Evolutionary conservation across 2,797 vertebrate genomes (phyloP), one percentile per base, ranked within the genome.

Genomic region (Ambastaia sidthimunki): DNA sequence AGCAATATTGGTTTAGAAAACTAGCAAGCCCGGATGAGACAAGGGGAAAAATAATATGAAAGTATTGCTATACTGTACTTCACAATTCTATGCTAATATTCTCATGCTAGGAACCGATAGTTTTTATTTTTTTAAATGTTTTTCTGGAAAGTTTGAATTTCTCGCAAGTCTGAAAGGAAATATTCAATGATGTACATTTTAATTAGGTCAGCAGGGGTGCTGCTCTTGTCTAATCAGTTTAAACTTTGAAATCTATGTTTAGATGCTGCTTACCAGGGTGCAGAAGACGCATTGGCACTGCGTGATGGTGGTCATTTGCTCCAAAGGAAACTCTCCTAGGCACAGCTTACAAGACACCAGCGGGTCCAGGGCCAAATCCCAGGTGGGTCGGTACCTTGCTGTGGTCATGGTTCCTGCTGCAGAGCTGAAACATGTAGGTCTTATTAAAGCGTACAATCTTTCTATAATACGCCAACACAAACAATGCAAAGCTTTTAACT

Each of bases 201-300:
- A n/a, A n/a, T n/a, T n/a, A n/a, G n/a, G n/a, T n/a, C n/a, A n/a
- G n/a, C n/a, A n/a, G n/a, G n/a, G n/a, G n/a, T n/a, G 31, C 62
- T 63, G 13, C 16, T 34, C 28, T 34, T 28, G 10, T 37, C 31
- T 37, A 18, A 37, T 65, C 18, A 65, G 31, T 41, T 60, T 47
- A 3, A 80, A 41, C 19, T 28, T 15, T 79, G 21, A 71, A 55
- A n/a, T 48, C 48, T 7, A 54, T 52, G 31, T 73, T 67, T 34
- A 31, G 57, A 57, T 68, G 9, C 1, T 48, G 75, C 97, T 93
- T 83, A 99, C 98, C 97, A 98, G 91, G 69, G 98, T 98, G 87
- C 98, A 99, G 94, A 99, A 99, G 92, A 98, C 94, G 91, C 98
- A 99, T 90, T 98, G 97, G 93, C 98, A 99, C 94, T 99, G 97